Evolutionary conservation across 23 tunicate species (phyloP).

Genomic region (Ciona savignyi): DNA sequence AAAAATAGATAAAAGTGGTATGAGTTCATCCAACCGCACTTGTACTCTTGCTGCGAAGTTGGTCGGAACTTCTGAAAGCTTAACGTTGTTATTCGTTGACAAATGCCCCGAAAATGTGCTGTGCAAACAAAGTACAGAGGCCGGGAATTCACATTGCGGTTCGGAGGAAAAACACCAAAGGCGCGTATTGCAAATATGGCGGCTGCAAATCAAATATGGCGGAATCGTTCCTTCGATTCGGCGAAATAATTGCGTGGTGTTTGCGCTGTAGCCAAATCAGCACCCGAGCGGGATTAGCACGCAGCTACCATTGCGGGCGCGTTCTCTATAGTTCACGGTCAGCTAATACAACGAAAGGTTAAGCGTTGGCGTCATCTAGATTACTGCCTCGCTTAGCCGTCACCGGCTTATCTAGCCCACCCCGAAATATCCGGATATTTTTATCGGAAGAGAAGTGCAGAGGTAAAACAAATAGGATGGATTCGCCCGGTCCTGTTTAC

Average conservation of each 20-base stretch:
- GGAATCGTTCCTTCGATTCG: not conserved
- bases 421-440: not conserved
- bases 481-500: too few species aligned
- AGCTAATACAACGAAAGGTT: conserved; percentile 1
- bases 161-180: too few species aligned
- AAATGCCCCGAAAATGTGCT: too few species aligned
- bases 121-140: too few species aligned
- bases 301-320: not conserved
- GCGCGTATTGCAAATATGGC: not conserved
- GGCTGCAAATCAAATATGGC: not conserved
- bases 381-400: conserved; percentile 4
- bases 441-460: conserved; percentile 1
- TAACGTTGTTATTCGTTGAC: too few species aligned
- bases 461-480: conserved; percentile 16
- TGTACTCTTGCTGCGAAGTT: too few species aligned
- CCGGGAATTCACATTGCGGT: too few species aligned
- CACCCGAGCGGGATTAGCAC: not conserved
- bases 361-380: conserved; percentile 21
- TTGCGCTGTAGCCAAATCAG: not conserved
- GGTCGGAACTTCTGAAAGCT: too few species aligned
- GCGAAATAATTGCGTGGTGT: not conserved
- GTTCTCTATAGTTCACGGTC: not conserved
- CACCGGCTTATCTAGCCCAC: conserved; percentile 10
- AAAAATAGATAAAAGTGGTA: too few species aligned
- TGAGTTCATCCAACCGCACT: too few species aligned